Base-by-base conservation (phyloP, 2,888 invertebrate species). In the Drosophila fulvimacula region DNA sequence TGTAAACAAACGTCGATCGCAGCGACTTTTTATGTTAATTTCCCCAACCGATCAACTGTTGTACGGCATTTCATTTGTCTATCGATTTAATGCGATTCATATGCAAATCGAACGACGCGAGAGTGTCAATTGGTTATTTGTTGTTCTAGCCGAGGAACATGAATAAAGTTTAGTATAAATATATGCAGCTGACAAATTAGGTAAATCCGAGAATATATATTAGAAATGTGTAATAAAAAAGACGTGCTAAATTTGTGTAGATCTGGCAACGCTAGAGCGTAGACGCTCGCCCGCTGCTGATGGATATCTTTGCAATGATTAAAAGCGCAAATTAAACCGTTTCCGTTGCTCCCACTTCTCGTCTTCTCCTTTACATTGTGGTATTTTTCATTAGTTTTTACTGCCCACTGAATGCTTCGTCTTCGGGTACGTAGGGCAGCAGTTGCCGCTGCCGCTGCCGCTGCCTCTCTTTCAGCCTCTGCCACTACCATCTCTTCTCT, bases 41-140 rank as follows among this genome's bases (percentile, higher is more conserved):
- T 41, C 17, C 7, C 39, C 41, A 13, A 10, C 10, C 32, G 34
- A 10, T 60, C 36, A 73, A 67, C 46, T 73, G 51, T 60, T 66
- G 34, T 51, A 58, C 76, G 69, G 78, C 69, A 66, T 75, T 79
- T 60, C 41, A 52, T 66, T 69, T 51, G 53, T 56, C 36, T 60
- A 41, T 57, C 19, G 38, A 24, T 63, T 63, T 53, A 68, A 81
- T 69, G 39, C 60, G 55, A 44, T 73, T 83, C 64, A 57, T 71
- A 88, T 88, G 86, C 78, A 85, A 88, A 83, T 85, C 60, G 38
- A 44, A 62, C 46, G 68, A 68, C 72, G 75, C 76, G 68, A 83
- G 86, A 80, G 88, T 82, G 83, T 88, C 81, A 82, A 69, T 80
- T 76, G 67, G 39, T 60, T 56, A 39, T 32, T 69, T 73, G 52